A percentile compares a stretch with the other conserved stretches of the same genome.
Evolutionary conservation across 2,797 vertebrate species (phyloP).

Genomic region (Neomorphus geoffroyi): DNA sequence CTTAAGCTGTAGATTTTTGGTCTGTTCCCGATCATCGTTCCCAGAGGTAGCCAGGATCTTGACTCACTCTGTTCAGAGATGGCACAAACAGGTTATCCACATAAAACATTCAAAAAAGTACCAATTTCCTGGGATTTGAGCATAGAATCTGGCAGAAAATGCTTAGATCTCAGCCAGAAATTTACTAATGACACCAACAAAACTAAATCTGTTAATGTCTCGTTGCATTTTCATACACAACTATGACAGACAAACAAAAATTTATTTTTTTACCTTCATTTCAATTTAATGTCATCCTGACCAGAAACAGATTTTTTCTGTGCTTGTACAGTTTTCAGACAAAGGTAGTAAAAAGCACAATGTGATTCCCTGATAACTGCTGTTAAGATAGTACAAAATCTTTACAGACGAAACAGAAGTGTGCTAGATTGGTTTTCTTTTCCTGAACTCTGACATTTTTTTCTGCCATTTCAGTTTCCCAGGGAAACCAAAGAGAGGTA

Average conservation of each 20-base stretch:
- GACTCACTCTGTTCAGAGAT: not conserved
- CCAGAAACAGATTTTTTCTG: conserved; percentile 25
- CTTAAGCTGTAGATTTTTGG: not conserved
- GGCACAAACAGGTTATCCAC: not conserved
- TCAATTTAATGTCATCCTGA: not conserved
- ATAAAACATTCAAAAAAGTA: not conserved
- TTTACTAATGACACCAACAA: not conserved
- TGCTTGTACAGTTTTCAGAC: conserved; percentile 9
- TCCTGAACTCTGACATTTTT: conserved; percentile 58
- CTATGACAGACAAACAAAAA: not conserved
- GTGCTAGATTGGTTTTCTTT: conserved; percentile 44
- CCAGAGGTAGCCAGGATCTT: not conserved
- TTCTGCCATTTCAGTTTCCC: conserved; percentile 52
- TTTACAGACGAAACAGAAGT: conserved; percentile 29
- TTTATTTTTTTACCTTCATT: conserved; percentile 23
- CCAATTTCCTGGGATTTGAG: not conserved
- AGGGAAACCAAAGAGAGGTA: conserved; percentile 39
- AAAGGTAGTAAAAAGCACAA: conserved; percentile 40
- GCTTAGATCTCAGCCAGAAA: not conserved
- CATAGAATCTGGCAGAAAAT: not conserved
- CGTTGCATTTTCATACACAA: not conserved
- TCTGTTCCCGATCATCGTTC: not conserved
- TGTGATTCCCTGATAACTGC: conserved; percentile 33
- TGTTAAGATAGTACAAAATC: conserved; percentile 46
- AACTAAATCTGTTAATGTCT: not conserved